Evolutionary conservation across 2,113 vertebrate genomes (phyloP), one percentile per base, ranked within the genome.

Genomic region (Cynoglossus semilaevis): DNA sequence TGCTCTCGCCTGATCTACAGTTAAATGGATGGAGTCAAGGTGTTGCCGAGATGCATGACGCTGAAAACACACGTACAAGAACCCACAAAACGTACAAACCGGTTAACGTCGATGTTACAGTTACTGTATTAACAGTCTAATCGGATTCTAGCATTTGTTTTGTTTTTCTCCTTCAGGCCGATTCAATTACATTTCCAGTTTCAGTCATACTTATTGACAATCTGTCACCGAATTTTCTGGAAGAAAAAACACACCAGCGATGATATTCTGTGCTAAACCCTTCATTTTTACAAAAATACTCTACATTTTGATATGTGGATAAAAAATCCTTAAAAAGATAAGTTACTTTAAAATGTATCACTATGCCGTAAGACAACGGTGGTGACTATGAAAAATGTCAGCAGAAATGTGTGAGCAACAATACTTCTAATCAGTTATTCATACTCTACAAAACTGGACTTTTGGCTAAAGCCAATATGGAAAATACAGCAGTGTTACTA

Each of bases 251-350:
- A 77, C 62, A 72, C 74, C 57, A 77, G 68, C 81, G 72, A 70
- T 81, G 74, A 87, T 86, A 82, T 78, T 84, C 63, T 87, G 83
- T 89, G 64, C 77, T 79, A 88, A 80, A 77, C 68, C 49, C 51
- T 72, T 41, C 9, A 11, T 8, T 41, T 66, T 86, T 90, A 91
- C 78, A 90, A 90, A 91, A 89, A 91, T 89, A 90, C 82, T 89
- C 86, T 89, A 88, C 80, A 80, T 81, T 88, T 85, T 80, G 84
- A 89, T 84, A 80, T 74, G 86, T 86, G 79, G 80, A 81, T 86
- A 88, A 76, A 85, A 90, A 84, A 85, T 80, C 82, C 81, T 79
- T 80, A 72, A 86, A 83, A 87, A 81, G 74, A 83, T 78, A 80
- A 81, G 70, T 82, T 80, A 82, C 67, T 85, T 83, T 74, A 85